These are phyloP conservation scores for Lycia hirtaria DNA, from an alignment of 2,888 invertebrate species.

Conservation along the genomic window DNA sequence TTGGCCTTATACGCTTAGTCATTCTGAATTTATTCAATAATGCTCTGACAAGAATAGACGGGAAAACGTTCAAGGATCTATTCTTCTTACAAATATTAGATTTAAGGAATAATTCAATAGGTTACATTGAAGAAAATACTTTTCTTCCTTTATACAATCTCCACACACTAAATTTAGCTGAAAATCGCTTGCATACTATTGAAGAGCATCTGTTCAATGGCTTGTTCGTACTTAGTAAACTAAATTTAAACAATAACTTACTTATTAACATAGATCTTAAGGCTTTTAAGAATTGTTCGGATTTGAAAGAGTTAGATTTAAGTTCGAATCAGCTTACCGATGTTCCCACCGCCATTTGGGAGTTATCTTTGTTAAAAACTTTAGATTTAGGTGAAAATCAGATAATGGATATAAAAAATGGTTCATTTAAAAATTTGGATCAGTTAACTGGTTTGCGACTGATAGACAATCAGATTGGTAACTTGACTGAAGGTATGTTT, in stretches of 20 bases:
- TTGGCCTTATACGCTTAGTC: slow-evolving; percentile 93
- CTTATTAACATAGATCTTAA: slow-evolving; percentile 90
- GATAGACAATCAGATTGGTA: slow-evolving; percentile 95
- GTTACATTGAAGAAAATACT: slow-evolving; percentile 94
- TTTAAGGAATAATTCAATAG: slow-evolving; percentile 94
- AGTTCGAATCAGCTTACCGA: slow-evolving; percentile 93
- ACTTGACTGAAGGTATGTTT: slow-evolving; percentile 93
- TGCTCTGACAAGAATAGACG: slow-evolving; percentile 92
- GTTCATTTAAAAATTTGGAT: slow-evolving; percentile 93
- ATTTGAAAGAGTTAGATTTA: slow-evolving; percentile 94
- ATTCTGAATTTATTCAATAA: slow-evolving; percentile 95
- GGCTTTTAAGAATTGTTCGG: slow-evolving; percentile 95
- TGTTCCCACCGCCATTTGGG: slow-evolving; percentile 93
- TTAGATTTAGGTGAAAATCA: slow-evolving; percentile 97
- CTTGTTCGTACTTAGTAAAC: slow-evolving; percentile 92
- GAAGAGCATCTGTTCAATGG: slow-evolving; percentile 93
- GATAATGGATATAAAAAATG: slow-evolving; percentile 92
- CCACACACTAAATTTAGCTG: slow-evolving; percentile 94
- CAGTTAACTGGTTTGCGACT: slow-evolving; percentile 94
- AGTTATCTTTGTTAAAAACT: slow-evolving; percentile 92
- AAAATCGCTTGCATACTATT: slow-evolving; percentile 93
- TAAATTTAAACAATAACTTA: slow-evolving; percentile 94
- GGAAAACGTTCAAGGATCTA: slow-evolving; percentile 93
- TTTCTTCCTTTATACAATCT: slow-evolving; percentile 95
- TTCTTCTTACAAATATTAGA: slow-evolving; percentile 95